phyloP scores from a whole-genome alignment of 2,888 invertebrate genomes.

The Orthonevra nobilis region DNA sequence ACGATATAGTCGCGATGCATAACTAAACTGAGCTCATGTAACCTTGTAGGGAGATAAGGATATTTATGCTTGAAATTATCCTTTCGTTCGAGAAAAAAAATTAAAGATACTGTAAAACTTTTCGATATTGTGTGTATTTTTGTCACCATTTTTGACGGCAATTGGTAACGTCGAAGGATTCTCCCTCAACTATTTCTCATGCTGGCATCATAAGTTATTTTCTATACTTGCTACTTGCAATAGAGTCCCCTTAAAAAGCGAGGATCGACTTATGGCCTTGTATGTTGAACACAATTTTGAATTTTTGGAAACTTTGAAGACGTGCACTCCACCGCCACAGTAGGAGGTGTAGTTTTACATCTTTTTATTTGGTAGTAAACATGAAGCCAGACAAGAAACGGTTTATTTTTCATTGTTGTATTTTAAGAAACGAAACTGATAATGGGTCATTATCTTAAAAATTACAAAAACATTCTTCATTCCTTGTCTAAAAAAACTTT shows the following conservation, averaged over 20 bases:
- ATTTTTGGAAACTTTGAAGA: slow-evolving; percentile 35
- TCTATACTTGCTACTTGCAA: slow-evolving; percentile 42
- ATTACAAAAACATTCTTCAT: background rate
- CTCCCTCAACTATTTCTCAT: slow-evolving; percentile 60
- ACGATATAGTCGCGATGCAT: slow-evolving; percentile 55
- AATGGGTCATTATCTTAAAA: slow-evolving; percentile 38
- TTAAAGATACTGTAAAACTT: slow-evolving; percentile 37
- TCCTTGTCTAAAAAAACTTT: background rate
- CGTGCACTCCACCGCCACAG: slow-evolving; percentile 45
- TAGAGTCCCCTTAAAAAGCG: slow-evolving; percentile 51
- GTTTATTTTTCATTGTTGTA: slow-evolving; percentile 16
- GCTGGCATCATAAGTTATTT: slow-evolving; percentile 58
- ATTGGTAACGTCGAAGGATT: slow-evolving; percentile 44
- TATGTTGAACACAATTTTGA: slow-evolving; percentile 58
- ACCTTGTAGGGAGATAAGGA: slow-evolving; percentile 64
- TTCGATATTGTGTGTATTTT: slow-evolving; percentile 46
- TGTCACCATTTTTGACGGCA: slow-evolving; percentile 14
- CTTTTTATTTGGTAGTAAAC: slow-evolving; percentile 59
- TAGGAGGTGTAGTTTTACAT: slow-evolving; percentile 52
- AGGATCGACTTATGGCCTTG: slow-evolving; percentile 51
- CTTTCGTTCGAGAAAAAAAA: slow-evolving; percentile 19
- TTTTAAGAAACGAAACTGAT: slow-evolving; percentile 30
- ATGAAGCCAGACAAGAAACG: slow-evolving; percentile 15
- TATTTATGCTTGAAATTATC: slow-evolving; percentile 66
- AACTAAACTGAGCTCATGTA: slow-evolving; percentile 60